Evolutionary conservation across 2,113 vertebrate species (phyloP), one percentile per base, ranked within the genome.

Genomic region (Hippocampus comes): DNA sequence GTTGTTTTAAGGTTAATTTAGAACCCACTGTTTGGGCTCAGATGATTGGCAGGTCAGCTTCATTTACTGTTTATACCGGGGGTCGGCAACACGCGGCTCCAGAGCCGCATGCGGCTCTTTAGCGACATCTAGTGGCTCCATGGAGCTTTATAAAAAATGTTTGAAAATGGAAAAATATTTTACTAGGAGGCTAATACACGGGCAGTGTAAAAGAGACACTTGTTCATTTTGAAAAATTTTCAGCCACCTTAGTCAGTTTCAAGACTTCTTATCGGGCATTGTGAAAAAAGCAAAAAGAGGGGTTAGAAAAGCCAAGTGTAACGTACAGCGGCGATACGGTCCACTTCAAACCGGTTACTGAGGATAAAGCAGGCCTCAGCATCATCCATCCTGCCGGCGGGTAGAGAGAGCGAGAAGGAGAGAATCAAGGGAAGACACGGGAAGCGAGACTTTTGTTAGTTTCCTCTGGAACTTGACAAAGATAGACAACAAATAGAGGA

Each of bases 361-460:
- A 94, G 93, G 85, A 94, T 94, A 77, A 94, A 94, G 86, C 94
- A 94, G 88, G 93, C 93, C 83, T 94, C 93, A 6, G 93, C 94
- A 80, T 94, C 92, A 80, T 94, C 94, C 92, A 94, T 94, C 87
- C 93, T 94, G 79, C 71, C 83, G 86, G 82, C 76, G 74, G 86
- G 86, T 83, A 89, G 83, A 41, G 17, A 83, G 77, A 80, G 75
- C n/a, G 49, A 72, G 68, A 73, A 70, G 71, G 67, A 51, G 34
- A 78, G 51, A 70, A 73, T 57, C n/a, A 43, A 63, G 70, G 73
- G 72, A 76, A 76, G 75, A 53, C 38, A 72, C 61, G 64, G 70
- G 74, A 72, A 71, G 75, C n/a, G 14, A 74, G 77, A 61, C 69
- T 68, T 73, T 82, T 86, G 84, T 87, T 80, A 85, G 85, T 78